Evolutionary conservation across 2,113 vertebrate species (phyloP).

Genomic region (Garra rufa): DNA sequence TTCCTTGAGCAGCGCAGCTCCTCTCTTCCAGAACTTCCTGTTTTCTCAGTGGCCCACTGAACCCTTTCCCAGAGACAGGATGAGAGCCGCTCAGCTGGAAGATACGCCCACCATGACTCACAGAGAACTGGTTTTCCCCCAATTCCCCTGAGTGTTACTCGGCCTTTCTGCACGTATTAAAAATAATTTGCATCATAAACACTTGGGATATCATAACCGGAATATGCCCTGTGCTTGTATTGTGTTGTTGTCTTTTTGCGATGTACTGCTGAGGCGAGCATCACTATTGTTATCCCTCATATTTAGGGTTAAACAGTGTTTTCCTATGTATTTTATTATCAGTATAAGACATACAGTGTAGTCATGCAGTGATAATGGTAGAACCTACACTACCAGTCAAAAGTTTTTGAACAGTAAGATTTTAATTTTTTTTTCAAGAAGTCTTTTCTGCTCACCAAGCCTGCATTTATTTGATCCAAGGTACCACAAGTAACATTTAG

Average conservation of each 20-base stretch:
- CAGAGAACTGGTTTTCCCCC: background rate
- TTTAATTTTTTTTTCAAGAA: too few species aligned
- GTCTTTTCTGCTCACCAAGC: too few species aligned
- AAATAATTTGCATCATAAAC: background rate
- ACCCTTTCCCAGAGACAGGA: conserved; percentile 48
- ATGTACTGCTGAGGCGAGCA: background rate
- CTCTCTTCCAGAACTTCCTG: conserved; percentile 54
- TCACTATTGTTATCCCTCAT: background rate
- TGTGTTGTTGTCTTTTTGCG: background rate
- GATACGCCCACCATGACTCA: conserved; percentile 16
- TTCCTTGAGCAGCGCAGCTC: conserved; percentile 17
- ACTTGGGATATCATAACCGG: background rate
- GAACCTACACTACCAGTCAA: too few species aligned
- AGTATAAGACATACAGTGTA: background rate
- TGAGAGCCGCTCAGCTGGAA: conserved; percentile 41
- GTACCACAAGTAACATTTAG: too few species aligned
- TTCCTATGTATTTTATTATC: background rate
- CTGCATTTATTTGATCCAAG: too few species aligned
- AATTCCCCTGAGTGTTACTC: conserved; percentile 26
- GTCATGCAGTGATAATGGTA: too few species aligned
- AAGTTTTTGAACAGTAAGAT: too few species aligned
- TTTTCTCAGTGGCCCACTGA: conserved; percentile 50
- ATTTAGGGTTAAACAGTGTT: background rate
- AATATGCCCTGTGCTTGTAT: background rate
- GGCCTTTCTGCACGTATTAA: background rate